phyloP scores from a whole-genome alignment of 2,888 invertebrate genomes.

The Polyommatus icarus region DNA sequence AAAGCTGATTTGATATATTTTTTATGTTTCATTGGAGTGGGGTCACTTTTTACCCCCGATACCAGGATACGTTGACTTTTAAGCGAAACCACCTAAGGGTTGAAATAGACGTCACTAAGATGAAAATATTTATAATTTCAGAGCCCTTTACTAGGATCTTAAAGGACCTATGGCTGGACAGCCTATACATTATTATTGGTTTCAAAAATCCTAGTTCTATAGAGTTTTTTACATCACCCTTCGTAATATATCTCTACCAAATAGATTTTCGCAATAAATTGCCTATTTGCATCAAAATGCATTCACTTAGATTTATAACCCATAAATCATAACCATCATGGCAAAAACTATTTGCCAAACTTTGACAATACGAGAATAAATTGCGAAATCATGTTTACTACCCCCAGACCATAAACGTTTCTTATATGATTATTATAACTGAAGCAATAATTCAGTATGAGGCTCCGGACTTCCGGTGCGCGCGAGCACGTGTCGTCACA shows the following conservation, averaged over 20 bases:
- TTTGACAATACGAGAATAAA: slow-evolving; percentile 25
- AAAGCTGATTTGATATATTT: too few species aligned
- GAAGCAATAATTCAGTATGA: slow-evolving; percentile 71
- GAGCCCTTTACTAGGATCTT: too few species aligned
- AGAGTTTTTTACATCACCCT: background rate
- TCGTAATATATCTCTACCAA: background rate
- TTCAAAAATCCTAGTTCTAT: background rate
- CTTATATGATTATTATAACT: slow-evolving; percentile 53
- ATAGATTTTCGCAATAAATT: background rate
- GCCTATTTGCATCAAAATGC: background rate
- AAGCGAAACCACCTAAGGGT: too few species aligned
- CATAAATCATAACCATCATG: slow-evolving; percentile 11
- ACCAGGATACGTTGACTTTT: too few species aligned
- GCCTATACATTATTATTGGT: background rate
- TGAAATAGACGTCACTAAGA: too few species aligned
- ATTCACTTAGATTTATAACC: background rate
- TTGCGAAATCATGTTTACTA: slow-evolving; percentile 32
- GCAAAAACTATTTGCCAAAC: slow-evolving; percentile 24
- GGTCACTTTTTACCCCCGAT: too few species aligned
- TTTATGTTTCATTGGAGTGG: too few species aligned
- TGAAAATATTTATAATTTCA: too few species aligned
- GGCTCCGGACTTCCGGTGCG: slow-evolving; percentile 71
- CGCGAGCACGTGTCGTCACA: slow-evolving; percentile 74
- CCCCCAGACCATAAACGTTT: slow-evolving; percentile 28
- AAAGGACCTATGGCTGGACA: background rate